phyloP scores from a whole-genome alignment of 2,888 invertebrate genomes.

The Volucella inanis region DNA sequence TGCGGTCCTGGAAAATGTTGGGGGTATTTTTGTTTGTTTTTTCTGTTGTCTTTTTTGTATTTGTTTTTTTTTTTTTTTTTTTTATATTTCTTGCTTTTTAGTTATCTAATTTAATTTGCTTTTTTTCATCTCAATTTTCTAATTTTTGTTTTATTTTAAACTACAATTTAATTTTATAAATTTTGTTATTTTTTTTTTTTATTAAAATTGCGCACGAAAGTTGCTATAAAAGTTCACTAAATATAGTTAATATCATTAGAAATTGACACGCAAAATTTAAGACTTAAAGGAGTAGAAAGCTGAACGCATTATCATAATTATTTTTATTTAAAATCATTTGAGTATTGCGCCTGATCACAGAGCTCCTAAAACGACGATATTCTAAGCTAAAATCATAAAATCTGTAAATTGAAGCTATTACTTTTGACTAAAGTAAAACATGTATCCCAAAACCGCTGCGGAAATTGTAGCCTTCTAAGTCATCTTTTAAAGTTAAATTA shows the following conservation, averaged over 20 bases:
- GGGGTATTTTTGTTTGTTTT: constrained; percentile 66
- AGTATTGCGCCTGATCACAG: too few species aligned
- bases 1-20: constrained; percentile 78
- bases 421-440: too few species aligned
- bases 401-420: too few species aligned
- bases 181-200: background rate
- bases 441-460: too few species aligned
- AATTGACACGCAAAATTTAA: background rate
- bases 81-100: constrained; percentile 23
- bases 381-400: too few species aligned
- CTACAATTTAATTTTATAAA: constrained; percentile 23
- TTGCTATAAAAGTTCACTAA: constrained; percentile 29
- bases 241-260: too few species aligned
- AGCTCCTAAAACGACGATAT: too few species aligned
- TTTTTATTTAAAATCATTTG: too few species aligned
- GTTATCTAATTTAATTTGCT: constrained; percentile 30
- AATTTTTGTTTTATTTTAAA: constrained; percentile 5
- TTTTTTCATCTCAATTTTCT: constrained; percentile 12
- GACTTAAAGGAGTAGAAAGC: too few species aligned
- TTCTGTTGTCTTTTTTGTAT: constrained; percentile 68
- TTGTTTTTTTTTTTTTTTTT: constrained; percentile 52
- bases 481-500: too few species aligned
- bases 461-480: too few species aligned
- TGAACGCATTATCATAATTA: too few species aligned
- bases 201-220: constrained; percentile 70